Evolutionary conservation across 1,140 invertebrate species (phyloP).

Genomic region (Drosophila simulans): DNA sequence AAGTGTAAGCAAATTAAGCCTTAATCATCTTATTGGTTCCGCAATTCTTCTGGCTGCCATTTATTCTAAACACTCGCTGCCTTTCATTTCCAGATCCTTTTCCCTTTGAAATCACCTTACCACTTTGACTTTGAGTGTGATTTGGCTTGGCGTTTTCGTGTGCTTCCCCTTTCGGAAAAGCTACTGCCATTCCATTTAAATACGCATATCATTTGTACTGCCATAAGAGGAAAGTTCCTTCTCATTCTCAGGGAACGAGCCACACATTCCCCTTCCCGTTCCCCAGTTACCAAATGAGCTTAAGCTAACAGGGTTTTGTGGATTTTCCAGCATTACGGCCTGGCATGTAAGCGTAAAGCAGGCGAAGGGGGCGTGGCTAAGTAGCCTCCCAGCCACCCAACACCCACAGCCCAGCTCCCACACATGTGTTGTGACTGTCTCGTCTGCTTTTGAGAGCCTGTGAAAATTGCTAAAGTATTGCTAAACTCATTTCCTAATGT

Average conservation of each 20-base stretch:
- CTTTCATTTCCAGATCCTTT: neutral
- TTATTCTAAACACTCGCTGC: neutral
- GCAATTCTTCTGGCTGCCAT: slow-evolving; percentile 19
- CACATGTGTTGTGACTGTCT: slow-evolving; percentile 20
- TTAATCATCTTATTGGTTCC: slow-evolving; percentile 16
- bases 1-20: slow-evolving; percentile 20
- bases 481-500: slow-evolving; percentile 68
- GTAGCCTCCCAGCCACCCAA: slow-evolving; percentile 9
- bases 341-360: slow-evolving; percentile 16
- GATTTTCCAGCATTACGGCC: slow-evolving; percentile 54
- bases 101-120: slow-evolving; percentile 6
- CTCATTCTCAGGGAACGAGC: slow-evolving; percentile 5
- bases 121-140: slow-evolving; percentile 31
- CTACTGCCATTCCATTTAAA: slow-evolving; percentile 64
- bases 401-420: neutral
- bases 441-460: slow-evolving; percentile 46
- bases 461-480: slow-evolving; percentile 54
- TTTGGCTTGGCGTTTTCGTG: slow-evolving; percentile 17
- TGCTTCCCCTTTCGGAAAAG: slow-evolving; percentile 10
- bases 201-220: slow-evolving; percentile 71
- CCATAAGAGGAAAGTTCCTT: slow-evolving; percentile 11
- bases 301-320: slow-evolving; percentile 67
- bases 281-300: slow-evolving; percentile 36
- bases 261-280: slow-evolving; percentile 2
- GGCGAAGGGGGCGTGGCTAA: slow-evolving; percentile 6